A percentile compares a stretch with the other conserved stretches of the same genome.
Evolutionary conservation across 2,113 vertebrate species (phyloP).

Genomic region (Malaclemys terrapin): DNA sequence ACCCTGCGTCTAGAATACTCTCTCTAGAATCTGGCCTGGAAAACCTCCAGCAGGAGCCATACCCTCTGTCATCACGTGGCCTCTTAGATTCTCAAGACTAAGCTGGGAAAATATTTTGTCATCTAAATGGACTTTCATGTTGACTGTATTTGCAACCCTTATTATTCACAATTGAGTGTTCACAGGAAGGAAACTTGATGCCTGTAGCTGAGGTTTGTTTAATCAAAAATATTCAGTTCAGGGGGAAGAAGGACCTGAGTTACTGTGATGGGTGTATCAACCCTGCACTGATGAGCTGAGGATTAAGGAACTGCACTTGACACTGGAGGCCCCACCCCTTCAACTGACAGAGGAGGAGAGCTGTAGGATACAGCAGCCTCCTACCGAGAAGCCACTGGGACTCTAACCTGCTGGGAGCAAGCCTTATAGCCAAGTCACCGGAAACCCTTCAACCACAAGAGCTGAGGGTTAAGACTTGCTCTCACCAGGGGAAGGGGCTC

Average conservation of each 20-base stretch:
- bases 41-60: accelerated
- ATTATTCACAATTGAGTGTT: background rate
- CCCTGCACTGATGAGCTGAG: too few relatives aligned
- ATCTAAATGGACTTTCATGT: background rate
- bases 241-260: background rate
- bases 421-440: too few relatives aligned
- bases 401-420: too few relatives aligned
- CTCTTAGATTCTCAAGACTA: background rate
- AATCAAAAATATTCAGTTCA: background rate
- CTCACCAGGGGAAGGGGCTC: too few relatives aligned
- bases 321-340: too few relatives aligned
- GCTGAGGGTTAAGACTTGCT: too few relatives aligned
- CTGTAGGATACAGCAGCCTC: too few relatives aligned
- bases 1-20: accelerated
- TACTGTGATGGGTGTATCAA: background rate
- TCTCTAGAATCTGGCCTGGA: background rate
- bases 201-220: background rate
- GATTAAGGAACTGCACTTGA: too few relatives aligned
- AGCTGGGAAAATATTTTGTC: background rate
- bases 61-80: background rate
- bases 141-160: background rate
- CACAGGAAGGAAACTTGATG: background rate
- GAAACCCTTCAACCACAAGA: too few relatives aligned
- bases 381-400: too few relatives aligned
- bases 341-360: too few relatives aligned